Evolutionary conservation across 2,797 vertebrate species (phyloP).

Genomic region (Ambastaia sidthimunki): DNA sequence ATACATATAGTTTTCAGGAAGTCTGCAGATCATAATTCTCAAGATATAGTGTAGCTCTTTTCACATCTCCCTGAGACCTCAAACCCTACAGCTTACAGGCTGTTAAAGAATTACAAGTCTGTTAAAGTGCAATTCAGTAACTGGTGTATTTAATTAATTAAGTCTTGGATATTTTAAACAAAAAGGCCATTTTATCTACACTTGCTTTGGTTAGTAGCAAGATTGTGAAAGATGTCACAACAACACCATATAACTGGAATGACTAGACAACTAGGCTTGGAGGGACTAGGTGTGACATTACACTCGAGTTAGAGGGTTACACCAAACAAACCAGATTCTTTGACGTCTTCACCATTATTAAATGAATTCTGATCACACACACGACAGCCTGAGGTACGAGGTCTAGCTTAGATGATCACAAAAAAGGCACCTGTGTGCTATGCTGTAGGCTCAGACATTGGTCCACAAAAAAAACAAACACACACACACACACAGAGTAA

Average conservation of each 20-base stretch:
- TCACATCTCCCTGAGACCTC: slow-evolving; percentile 68
- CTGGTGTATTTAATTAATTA: slow-evolving; percentile 37
- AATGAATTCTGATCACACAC: neutral
- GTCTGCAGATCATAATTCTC: neutral
- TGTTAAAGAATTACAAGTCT: slow-evolving; percentile 41
- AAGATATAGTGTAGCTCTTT: slow-evolving; percentile 52
- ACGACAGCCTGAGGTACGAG: neutral
- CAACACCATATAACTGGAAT: slow-evolving; percentile 45
- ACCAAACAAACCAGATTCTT: neutral
- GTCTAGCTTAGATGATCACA: slow-evolving; percentile 47
- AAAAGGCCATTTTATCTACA: slow-evolving; percentile 2
- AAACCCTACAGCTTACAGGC: slow-evolving; percentile 7
- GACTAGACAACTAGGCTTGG: slow-evolving; percentile 46
- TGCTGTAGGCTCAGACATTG: slow-evolving; percentile 70
- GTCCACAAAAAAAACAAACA: slow-evolving; percentile 52
- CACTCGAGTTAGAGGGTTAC: neutral
- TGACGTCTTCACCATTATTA: neutral
- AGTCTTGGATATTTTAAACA: slow-evolving; percentile 27
- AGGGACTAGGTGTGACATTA: slow-evolving; percentile 16
- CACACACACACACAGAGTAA: neutral
- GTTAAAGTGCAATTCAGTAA: slow-evolving; percentile 66
- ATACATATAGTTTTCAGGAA: neutral
- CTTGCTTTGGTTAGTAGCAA: slow-evolving; percentile 17
- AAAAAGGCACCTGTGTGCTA: slow-evolving; percentile 66
- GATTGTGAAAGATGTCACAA: neutral